A percentile compares a stretch with the other conserved stretches of the same genome.
phyloP scores from a whole-genome alignment of 2,113 vertebrate genomes.

The Pangasianodon gigas region DNA sequence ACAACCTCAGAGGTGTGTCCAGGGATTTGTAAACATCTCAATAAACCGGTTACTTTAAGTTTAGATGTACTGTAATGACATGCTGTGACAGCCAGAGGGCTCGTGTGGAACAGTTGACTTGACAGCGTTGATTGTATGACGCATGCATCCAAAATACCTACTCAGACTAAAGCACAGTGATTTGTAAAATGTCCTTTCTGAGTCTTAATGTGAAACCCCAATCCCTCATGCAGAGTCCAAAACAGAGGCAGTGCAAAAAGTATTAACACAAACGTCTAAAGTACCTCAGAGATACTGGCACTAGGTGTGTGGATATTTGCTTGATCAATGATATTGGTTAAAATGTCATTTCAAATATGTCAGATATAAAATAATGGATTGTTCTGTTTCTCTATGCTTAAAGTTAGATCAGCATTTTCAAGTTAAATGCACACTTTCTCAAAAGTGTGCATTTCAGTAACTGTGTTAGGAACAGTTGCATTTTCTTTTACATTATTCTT shows the following conservation, averaged over 20 bases:
- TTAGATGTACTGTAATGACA: slow-evolving; percentile 1
- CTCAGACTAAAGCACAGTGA: not conserved
- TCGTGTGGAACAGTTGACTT: not conserved
- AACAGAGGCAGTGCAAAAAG: not conserved
- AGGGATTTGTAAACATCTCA: not conserved
- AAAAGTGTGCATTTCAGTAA: not conserved
- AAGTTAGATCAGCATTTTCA: too few relatives aligned
- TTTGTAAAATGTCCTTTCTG: not conserved
- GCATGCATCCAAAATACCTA: not conserved
- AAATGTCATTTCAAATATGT: not conserved
- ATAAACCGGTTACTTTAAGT: not conserved
- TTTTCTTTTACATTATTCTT: not conserved
- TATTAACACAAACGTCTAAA: not conserved
- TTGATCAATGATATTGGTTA: not conserved
- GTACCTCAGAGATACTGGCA: not conserved
- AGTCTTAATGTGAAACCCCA: not conserved
- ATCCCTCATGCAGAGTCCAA: not conserved
- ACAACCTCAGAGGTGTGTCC: not conserved
- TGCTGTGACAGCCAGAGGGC: slow-evolving; percentile 19
- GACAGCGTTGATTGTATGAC: not conserved
- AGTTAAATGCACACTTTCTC: not conserved
- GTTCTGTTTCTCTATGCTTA: not conserved
- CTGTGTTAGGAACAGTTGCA: not conserved
- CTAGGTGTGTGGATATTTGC: not conserved
- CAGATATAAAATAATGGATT: not conserved